Base-by-base conservation (phyloP, 2,113 vertebrate genomes). In the Urocynchramus pylzowi region DNA sequence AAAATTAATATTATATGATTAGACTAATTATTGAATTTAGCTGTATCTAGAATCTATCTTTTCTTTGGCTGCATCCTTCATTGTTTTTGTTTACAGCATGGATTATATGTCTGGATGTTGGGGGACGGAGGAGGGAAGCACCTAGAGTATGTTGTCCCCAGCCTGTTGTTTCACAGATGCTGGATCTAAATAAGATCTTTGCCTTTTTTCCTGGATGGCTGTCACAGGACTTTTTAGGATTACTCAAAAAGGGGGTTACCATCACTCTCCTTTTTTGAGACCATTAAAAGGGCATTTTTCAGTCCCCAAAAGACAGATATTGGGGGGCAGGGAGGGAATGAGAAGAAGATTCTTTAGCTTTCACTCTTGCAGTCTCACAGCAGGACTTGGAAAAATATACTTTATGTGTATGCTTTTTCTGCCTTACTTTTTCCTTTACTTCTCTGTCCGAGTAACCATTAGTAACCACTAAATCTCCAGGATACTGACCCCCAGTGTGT, bases 381-480 rank as follows among this genome's bases (percentile, higher is more conserved):
- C 47, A 86, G 42, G 76, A 65, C 82, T 54, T 67, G 23, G 45
- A 70, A 94, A 87, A 90, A 83, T 20, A 35, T 3, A 42, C 17
- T 28, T 88, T 77, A 27, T 1, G 2, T 16, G 30, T 16, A 49
- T 64, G 30, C 6, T 18, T 85, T 78, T 56, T 17, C 65, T 93
- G 24, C 44, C 45, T 84, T 90, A 50, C 30, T 16, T 85, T 74
- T 86, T 71, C 69, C 37, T 89, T 94, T 44, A 49, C 49, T 84
- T 60, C 39, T 67, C 44, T 82, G 54, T 19, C 52, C 0, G 0
- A 89, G 81, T 89, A 94, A 92, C 76, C 80, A 87, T 95, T 91
- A 96, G 84, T 89, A 95, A 95, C 84, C 52, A 82, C 69, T 20
- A 35, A 89, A 69, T 89, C 89, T 89, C 80, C 86, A 89, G 80